Percentiles rank a stretch among this genome's conserved stretches.
phyloP scores from a whole-genome alignment of 2,888 invertebrate species.

The Acleris literana region DNA sequence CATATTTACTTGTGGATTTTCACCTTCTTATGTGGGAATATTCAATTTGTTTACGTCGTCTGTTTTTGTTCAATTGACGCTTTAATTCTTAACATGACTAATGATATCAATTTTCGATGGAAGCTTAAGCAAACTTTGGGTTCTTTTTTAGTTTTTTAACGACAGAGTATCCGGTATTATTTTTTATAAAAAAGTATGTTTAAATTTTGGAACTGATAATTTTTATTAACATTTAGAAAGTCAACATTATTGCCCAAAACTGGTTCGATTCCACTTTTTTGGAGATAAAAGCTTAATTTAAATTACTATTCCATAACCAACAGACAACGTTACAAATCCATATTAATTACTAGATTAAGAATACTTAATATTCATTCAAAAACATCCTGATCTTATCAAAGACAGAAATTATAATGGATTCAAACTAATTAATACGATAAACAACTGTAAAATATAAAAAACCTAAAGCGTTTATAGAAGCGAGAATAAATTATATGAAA shows the following conservation, averaged over 20 bases:
- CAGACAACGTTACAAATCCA: slow-evolving; percentile 31
- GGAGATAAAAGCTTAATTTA: slow-evolving; percentile 28
- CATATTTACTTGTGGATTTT: slow-evolving; percentile 79
- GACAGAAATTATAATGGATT: slow-evolving; percentile 30
- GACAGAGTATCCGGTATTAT: slow-evolving; percentile 27
- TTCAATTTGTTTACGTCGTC: slow-evolving; percentile 78
- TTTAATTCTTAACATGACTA: slow-evolving; percentile 72
- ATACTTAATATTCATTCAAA: slow-evolving; percentile 26
- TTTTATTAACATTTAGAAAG: slow-evolving; percentile 30
- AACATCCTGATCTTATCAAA: slow-evolving; percentile 23
- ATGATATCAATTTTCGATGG: slow-evolving; percentile 67
- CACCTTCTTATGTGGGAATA: slow-evolving; percentile 81
- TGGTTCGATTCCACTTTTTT: slow-evolving; percentile 24
- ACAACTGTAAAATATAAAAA: slow-evolving; percentile 22
- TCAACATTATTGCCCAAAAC: slow-evolving; percentile 1
- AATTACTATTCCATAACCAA: slow-evolving; percentile 27
- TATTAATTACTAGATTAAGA: slow-evolving; percentile 31
- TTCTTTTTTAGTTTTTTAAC: slow-evolving; percentile 17
- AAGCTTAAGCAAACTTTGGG: slow-evolving; percentile 53
- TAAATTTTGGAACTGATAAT: background rate
- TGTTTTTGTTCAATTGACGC: slow-evolving; percentile 82
- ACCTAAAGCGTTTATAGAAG: slow-evolving; percentile 12
- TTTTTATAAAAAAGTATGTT: background rate
- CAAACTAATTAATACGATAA: slow-evolving; percentile 26
- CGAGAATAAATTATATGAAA: slow-evolving; percentile 31